A percentile compares a stretch with the other conserved stretches of the same genome.
Evolutionary conservation across 2,797 vertebrate genomes (phyloP).

Genomic region (Phalloptychus januarius): DNA sequence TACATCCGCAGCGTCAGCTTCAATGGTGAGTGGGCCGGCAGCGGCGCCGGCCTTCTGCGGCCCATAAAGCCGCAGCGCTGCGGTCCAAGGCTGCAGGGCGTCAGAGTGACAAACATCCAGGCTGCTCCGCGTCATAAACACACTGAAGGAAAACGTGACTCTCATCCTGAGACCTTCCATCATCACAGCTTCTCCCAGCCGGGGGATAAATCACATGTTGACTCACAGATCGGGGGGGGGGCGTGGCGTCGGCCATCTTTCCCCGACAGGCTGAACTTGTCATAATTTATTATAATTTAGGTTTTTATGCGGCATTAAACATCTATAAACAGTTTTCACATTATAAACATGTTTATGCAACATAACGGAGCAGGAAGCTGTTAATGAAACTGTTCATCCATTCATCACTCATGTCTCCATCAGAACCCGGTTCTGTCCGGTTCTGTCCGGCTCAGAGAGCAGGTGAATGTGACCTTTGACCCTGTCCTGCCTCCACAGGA

Average conservation of each 20-base stretch:
- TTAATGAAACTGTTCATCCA: too few relatives aligned
- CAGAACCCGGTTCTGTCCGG: too few relatives aligned
- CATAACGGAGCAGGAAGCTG: too few relatives aligned
- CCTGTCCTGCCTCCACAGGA: conserved; percentile 73
- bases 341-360: too few relatives aligned
- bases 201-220: neutral
- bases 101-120: neutral
- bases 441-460: neutral
- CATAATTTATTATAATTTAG: too few relatives aligned
- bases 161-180: neutral
- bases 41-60: neutral
- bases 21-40: conserved; percentile 84
- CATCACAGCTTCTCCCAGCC: too few relatives aligned
- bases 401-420: neutral
- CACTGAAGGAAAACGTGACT: neutral
- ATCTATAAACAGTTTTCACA: too few relatives aligned
- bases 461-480: neutral
- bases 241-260: too few relatives aligned
- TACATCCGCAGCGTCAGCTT: conserved; percentile 91
- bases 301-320: too few relatives aligned
- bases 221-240: too few relatives aligned
- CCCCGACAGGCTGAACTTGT: too few relatives aligned
- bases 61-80: conserved; percentile 7
- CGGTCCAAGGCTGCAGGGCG: conserved; percentile 13
- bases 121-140: conserved; percentile 17